Evolutionary conservation across 2,113 vertebrate species (phyloP).

Genomic region (Diglossa brunneiventris): DNA sequence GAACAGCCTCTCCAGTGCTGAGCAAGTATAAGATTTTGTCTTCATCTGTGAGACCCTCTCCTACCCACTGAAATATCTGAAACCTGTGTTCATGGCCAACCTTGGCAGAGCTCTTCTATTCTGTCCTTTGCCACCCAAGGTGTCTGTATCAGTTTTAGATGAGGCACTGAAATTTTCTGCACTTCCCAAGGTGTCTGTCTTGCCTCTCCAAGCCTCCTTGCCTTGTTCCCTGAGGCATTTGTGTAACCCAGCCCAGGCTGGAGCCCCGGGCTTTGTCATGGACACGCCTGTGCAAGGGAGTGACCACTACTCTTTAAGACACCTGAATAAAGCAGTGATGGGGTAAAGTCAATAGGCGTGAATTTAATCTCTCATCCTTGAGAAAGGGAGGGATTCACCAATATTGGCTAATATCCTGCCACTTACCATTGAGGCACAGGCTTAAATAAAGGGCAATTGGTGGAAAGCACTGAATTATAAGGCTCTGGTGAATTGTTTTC

Average conservation of each 20-base stretch:
- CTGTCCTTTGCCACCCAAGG: background rate
- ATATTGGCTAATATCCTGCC: background rate
- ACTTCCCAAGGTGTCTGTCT: background rate
- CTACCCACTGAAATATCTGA: background rate
- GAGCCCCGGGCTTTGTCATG: background rate
- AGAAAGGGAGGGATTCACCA: background rate
- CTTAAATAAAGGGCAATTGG: background rate
- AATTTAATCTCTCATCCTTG: background rate
- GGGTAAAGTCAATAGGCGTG: background rate
- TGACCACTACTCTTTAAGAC: background rate
- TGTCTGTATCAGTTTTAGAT: slow-evolving; percentile 25
- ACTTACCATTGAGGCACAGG: background rate
- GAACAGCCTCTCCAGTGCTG: background rate
- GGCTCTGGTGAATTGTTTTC: background rate
- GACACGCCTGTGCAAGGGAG: background rate
- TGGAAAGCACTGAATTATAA: background rate
- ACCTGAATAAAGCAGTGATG: background rate
- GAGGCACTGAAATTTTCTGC: background rate
- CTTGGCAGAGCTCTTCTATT: background rate
- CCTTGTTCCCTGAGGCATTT: background rate
- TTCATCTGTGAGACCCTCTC: background rate
- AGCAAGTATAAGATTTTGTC: background rate
- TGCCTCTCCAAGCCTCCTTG: background rate
- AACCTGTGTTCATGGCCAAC: background rate
- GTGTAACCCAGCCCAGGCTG: background rate